phyloP scores from a whole-genome alignment of 1,140 invertebrate species.

The Antheraea pernyi region DNA sequence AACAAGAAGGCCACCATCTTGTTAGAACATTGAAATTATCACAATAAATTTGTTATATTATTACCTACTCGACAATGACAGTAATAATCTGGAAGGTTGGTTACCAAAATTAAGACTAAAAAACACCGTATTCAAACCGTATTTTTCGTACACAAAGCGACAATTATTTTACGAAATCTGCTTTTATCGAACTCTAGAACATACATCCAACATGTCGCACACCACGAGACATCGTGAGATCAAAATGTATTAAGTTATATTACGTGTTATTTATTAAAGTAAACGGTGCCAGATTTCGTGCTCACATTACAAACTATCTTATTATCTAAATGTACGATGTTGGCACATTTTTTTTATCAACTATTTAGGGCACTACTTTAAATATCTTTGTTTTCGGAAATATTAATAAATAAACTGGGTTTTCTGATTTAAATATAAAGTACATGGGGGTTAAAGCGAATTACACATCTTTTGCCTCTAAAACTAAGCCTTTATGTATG shows the following conservation, averaged over 20 bases:
- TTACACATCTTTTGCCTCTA: too few relatives aligned
- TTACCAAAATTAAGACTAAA: too few relatives aligned
- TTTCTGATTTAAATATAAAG: too few relatives aligned
- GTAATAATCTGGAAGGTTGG: too few relatives aligned
- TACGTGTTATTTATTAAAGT: background rate
- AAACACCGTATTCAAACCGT: too few relatives aligned
- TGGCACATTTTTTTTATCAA: constrained; percentile 1
- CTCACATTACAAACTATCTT: background rate
- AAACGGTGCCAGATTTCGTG: constrained; percentile 4
- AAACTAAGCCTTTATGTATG: too few relatives aligned
- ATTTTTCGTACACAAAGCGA: background rate
- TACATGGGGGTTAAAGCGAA: too few relatives aligned
- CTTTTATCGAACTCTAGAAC: background rate
- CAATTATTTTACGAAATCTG: background rate
- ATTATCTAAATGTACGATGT: constrained; percentile 5
- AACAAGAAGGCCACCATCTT: too few relatives aligned
- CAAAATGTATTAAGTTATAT: background rate
- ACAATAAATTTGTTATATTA: too few relatives aligned
- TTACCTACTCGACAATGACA: too few relatives aligned
- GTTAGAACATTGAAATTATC: too few relatives aligned
- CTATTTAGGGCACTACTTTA: background rate
- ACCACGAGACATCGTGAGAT: background rate
- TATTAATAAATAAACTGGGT: too few relatives aligned
- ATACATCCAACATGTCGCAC: background rate
- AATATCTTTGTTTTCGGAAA: background rate